A percentile compares a stretch with the other conserved stretches of the same genome.
phyloP scores from a whole-genome alignment of 2,888 invertebrate species.

The Oscheius onirici region DNA sequence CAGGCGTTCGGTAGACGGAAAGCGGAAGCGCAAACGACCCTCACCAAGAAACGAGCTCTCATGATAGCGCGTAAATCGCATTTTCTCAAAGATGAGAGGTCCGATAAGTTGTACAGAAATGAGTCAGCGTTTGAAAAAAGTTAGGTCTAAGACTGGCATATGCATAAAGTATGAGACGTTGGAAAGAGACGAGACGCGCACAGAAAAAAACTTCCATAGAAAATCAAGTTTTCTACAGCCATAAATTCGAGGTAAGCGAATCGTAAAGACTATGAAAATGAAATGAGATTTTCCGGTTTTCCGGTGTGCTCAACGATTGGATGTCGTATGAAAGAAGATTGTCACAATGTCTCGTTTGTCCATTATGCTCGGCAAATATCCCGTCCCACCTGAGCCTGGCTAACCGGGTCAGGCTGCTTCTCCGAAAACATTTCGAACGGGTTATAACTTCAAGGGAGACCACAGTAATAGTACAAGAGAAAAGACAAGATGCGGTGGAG shows the following conservation, averaged over 20 bases:
- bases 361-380: slow-evolving; percentile 33
- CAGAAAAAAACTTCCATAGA: neutral
- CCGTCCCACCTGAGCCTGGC: slow-evolving; percentile 19
- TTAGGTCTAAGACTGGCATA: neutral
- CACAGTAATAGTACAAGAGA: neutral
- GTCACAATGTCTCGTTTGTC: slow-evolving; percentile 28
- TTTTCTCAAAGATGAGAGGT: slow-evolving; percentile 15
- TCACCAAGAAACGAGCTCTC: slow-evolving; percentile 27
- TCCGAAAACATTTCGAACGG: neutral
- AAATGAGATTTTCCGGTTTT: slow-evolving; percentile 25
- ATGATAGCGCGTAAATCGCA: slow-evolving; percentile 32
- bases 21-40: slow-evolving; percentile 32
- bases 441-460: no score
- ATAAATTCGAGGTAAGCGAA: neutral
- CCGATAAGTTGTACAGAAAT: slow-evolving; percentile 22
- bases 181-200: neutral
- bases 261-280: slow-evolving; percentile 11
- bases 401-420: slow-evolving; percentile 6
- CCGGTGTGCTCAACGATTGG: slow-evolving; percentile 3
- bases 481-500: neutral
- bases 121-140: slow-evolving; percentile 11
- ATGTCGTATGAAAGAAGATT: slow-evolving; percentile 30
- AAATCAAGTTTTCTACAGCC: neutral
- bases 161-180: neutral
- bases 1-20: slow-evolving; percentile 30